Evolutionary conservation across 1,140 invertebrate species (phyloP).

Genomic region (Dendrolimus punctatus): DNA sequence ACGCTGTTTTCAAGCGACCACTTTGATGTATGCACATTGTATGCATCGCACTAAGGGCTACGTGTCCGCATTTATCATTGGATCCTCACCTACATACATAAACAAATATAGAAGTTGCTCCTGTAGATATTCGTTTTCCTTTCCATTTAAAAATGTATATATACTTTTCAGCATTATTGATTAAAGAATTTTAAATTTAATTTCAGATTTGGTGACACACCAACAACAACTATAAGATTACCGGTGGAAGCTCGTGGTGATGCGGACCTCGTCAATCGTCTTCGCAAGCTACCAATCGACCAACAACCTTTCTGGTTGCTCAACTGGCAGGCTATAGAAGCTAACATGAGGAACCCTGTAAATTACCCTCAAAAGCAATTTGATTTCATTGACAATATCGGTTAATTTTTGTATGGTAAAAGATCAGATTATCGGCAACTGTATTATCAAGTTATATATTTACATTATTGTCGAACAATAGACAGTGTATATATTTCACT

Average conservation of each 20-base stretch:
- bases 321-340: slow-evolving; percentile 44
- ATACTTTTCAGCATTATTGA: background rate
- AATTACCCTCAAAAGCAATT: slow-evolving; percentile 31
- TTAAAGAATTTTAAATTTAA: background rate
- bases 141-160: background rate
- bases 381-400: slow-evolving; percentile 15
- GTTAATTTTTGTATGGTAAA: too few species aligned
- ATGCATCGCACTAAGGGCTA: too few species aligned
- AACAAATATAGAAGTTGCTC: too few species aligned
- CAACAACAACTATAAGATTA: slow-evolving; percentile 29
- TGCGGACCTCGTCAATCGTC: slow-evolving; percentile 46
- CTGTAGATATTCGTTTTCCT: too few species aligned
- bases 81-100: too few species aligned
- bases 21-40: too few species aligned
- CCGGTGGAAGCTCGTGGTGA: slow-evolving; percentile 65
- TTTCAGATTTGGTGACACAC: slow-evolving; percentile 36
- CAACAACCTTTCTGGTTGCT: slow-evolving; percentile 71
- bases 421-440: too few species aligned
- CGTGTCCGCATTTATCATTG: too few species aligned
- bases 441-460: too few species aligned
- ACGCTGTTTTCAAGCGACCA: too few species aligned
- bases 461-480: too few species aligned
- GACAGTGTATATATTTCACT: background rate
- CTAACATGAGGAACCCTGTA: slow-evolving; percentile 26
- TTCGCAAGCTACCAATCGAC: slow-evolving; percentile 56